Percentiles rank a stretch among this genome's conserved stretches.
These are phyloP conservation scores for Mesorhabditis belari DNA, from an alignment of 2,888 invertebrate species.

Conservation along the genomic window DNA sequence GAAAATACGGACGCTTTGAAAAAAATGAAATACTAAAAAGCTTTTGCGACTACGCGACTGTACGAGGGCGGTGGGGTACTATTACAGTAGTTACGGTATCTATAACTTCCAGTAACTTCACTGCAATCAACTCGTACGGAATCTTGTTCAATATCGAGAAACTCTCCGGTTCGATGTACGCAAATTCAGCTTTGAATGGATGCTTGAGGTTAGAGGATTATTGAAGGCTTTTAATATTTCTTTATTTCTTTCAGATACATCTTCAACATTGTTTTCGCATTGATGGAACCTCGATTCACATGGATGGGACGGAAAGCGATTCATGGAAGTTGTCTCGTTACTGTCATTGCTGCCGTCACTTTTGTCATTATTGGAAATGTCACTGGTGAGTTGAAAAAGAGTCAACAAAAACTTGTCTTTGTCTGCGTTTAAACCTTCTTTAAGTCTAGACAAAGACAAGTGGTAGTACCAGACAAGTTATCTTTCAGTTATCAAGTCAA, in stretches of 20 bases:
- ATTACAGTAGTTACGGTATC: neutral
- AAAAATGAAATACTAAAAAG: too few species aligned
- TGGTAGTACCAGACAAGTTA: neutral
- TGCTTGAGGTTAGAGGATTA: neutral
- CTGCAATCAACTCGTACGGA: conserved; percentile 33
- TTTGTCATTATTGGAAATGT: conserved; percentile 3
- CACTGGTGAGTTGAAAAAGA: conserved; percentile 11
- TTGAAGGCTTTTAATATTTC: neutral
- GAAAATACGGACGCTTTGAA: too few species aligned
- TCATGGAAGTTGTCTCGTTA: conserved; percentile 12
- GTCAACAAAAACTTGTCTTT: conserved; percentile 10
- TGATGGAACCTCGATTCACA: neutral
- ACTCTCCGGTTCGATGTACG: conserved; percentile 30
- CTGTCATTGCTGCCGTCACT: conserved; percentile 10
- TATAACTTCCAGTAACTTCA: conserved; percentile 13
- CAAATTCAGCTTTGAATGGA: conserved; percentile 16
- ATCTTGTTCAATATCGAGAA: conserved; percentile 44
- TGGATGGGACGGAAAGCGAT: neutral
- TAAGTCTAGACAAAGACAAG: conserved; percentile 1
- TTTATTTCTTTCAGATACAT: neutral
- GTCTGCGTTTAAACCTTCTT: conserved; percentile 2
- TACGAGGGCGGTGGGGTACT: too few species aligned
- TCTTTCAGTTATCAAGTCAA: neutral
- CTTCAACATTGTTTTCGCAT: neutral
- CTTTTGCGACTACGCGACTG: too few species aligned